These are phyloP conservation scores for Elysia crispata DNA, from an alignment of 2,888 invertebrate genomes.

Conservation along the genomic window DNA sequence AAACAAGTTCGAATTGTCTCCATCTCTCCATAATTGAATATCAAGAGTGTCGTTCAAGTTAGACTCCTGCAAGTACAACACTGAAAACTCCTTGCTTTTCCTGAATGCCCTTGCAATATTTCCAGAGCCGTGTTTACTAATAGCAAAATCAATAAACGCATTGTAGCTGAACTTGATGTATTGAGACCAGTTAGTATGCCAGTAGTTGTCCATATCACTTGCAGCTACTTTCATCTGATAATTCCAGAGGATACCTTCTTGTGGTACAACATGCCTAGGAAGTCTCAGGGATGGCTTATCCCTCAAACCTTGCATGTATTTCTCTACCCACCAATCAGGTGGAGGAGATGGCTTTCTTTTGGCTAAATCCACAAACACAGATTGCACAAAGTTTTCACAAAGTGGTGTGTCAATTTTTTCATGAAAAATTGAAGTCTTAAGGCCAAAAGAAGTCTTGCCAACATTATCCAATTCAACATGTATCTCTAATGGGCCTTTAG, in stretches of 20 bases:
- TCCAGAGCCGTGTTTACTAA: not conserved
- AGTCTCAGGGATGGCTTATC: slow-evolving; percentile 27
- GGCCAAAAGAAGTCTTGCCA: slow-evolving; percentile 39
- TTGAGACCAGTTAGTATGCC: slow-evolving; percentile 48
- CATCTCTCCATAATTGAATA: slow-evolving; percentile 3
- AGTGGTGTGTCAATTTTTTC: not conserved
- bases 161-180: slow-evolving; percentile 46
- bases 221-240: not conserved
- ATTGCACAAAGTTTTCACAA: slow-evolving; percentile 30
- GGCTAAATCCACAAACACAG: slow-evolving; percentile 37
- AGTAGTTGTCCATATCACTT: slow-evolving; percentile 41
- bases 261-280: not conserved
- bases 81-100: slow-evolving; percentile 23
- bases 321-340: slow-evolving; percentile 51
- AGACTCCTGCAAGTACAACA: slow-evolving; percentile 28
- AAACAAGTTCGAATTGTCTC: not conserved
- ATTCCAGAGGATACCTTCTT: not conserved
- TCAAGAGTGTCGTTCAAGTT: slow-evolving; percentile 25
- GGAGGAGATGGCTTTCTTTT: slow-evolving; percentile 21
- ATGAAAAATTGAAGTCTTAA: slow-evolving; percentile 26
- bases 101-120: not conserved
- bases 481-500: slow-evolving; percentile 41
- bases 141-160: slow-evolving; percentile 17
- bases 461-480: slow-evolving; percentile 40
- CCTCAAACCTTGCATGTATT: slow-evolving; percentile 7